These are phyloP conservation scores for Loripinus fragilis DNA, from an alignment of 2,888 invertebrate species.

Conservation along the genomic window DNA sequence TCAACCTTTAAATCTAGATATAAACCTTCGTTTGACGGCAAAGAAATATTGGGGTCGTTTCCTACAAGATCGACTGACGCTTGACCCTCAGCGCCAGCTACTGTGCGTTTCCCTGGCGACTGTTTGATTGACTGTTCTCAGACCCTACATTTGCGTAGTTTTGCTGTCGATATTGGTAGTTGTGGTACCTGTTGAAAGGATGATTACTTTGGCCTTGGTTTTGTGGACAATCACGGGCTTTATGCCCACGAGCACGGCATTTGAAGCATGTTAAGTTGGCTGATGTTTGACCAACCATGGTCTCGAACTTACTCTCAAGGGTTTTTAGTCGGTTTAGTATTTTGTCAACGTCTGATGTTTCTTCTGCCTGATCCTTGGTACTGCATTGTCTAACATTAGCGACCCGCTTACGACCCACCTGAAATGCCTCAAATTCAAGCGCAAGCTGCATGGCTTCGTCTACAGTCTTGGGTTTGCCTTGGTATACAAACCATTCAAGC, in stretches of 20 bases:
- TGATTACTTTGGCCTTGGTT: neutral
- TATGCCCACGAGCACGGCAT: neutral
- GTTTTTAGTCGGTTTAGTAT: neutral
- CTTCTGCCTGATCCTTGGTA: neutral
- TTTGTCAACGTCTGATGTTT: neutral
- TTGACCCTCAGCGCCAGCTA: too few species aligned
- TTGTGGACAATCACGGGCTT: neutral
- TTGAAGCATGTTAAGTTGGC: neutral
- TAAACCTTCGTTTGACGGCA: neutral
- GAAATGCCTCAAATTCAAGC: slow-evolving; percentile 11
- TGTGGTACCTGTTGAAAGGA: neutral
- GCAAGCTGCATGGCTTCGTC: slow-evolving; percentile 15
- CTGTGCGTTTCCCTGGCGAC: too few species aligned
- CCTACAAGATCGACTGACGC: neutral
- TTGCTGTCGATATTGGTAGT: neutral
- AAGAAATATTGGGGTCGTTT: neutral
- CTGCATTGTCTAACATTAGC: neutral
- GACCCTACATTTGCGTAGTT: too few species aligned
- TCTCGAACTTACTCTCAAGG: neutral
- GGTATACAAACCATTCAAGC: slow-evolving; percentile 13
- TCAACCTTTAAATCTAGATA: neutral
- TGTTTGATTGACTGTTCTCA: too few species aligned
- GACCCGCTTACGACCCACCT: neutral
- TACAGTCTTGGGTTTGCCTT: slow-evolving; percentile 12
- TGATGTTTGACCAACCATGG: neutral